These are phyloP conservation scores for Electrophaes corylata DNA, from an alignment of 2,888 invertebrate species.

Conservation along the genomic window DNA sequence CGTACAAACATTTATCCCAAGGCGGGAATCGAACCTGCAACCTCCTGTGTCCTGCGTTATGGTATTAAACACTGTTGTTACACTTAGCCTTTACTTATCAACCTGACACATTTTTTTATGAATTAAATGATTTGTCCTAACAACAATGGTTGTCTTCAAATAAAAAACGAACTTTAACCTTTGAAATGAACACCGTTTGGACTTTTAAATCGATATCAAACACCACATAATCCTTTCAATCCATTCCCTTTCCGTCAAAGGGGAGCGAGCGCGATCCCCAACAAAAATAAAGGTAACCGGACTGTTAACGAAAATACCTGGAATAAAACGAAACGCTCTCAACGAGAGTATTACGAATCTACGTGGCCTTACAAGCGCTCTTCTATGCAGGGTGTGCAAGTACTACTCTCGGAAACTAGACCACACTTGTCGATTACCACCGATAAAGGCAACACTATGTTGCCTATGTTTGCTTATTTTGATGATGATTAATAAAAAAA, in stretches of 20 bases:
- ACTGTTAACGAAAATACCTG: conserved; percentile 6
- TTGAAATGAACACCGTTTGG: background rate
- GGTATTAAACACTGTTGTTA: no score
- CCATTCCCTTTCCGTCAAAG: conserved; percentile 1
- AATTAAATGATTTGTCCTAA: background rate
- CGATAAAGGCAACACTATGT: no score
- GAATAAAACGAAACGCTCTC: conserved; percentile 6
- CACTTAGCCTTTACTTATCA: no score
- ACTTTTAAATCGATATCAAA: conserved; percentile 1
- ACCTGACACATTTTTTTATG: no score
- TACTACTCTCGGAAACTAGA: background rate
- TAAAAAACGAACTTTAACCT: conserved; percentile 4
- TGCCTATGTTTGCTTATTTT: no score
- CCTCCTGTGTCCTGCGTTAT: no score
- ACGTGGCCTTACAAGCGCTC: background rate
- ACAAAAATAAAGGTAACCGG: conserved; percentile 6
- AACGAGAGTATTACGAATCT: conserved; percentile 5
- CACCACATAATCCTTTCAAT: conserved; percentile 6
- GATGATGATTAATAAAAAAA: no score
- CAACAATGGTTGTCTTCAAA: background rate
- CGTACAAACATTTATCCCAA: no score
- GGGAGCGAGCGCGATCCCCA: background rate
- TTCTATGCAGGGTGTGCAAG: background rate
- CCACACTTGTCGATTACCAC: no score
- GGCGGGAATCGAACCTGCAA: no score